Conservation (phyloP, 2,888 invertebrate genomes). For the Odontocerum albicorne region DNA sequence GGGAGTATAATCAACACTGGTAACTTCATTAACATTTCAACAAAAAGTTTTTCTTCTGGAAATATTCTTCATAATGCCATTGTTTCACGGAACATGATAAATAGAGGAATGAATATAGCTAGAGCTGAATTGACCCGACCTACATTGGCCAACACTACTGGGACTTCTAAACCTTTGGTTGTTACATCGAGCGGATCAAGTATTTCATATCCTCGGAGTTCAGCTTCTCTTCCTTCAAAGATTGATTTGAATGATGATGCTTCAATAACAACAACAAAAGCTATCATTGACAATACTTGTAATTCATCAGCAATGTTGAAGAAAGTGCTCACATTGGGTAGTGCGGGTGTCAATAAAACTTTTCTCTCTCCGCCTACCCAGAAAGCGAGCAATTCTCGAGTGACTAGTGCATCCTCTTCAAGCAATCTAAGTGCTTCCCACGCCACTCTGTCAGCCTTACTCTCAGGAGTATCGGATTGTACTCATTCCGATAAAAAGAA, state of each 20-base stretch:
- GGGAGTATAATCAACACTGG: constrained; percentile 47
- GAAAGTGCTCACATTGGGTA: constrained; percentile 55
- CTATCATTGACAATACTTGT: constrained; percentile 57
- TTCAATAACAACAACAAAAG: constrained; percentile 53
- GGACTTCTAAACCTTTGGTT: constrained; percentile 41
- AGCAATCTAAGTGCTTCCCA: constrained; percentile 55
- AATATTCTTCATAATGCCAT: constrained; percentile 57
- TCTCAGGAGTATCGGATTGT: constrained; percentile 25
- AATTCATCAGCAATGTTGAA: constrained; percentile 58
- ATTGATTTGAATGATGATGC: constrained; percentile 49
- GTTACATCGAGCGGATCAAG: constrained; percentile 49
- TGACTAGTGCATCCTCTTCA: constrained; percentile 44
- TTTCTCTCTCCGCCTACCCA: constrained; percentile 48
- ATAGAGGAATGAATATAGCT: constrained; percentile 40
- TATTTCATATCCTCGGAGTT: constrained; percentile 41
- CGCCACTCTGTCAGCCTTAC: constrained; percentile 51
- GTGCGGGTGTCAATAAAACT: constrained; percentile 51
- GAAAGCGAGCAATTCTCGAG: constrained; percentile 52
- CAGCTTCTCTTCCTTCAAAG: constrained; percentile 21
- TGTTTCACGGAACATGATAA: constrained; percentile 53
- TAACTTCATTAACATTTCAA: constrained; percentile 54
- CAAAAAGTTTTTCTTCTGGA: constrained; percentile 55
- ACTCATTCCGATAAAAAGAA: constrained; percentile 33
- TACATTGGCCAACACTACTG: constrained; percentile 39
- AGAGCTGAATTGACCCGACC: constrained; percentile 25